A percentile compares a stretch with the other conserved stretches of the same genome.
Evolutionary conservation across 2,113 vertebrate species (phyloP).

Genomic region (Lepisosteus osseus): DNA sequence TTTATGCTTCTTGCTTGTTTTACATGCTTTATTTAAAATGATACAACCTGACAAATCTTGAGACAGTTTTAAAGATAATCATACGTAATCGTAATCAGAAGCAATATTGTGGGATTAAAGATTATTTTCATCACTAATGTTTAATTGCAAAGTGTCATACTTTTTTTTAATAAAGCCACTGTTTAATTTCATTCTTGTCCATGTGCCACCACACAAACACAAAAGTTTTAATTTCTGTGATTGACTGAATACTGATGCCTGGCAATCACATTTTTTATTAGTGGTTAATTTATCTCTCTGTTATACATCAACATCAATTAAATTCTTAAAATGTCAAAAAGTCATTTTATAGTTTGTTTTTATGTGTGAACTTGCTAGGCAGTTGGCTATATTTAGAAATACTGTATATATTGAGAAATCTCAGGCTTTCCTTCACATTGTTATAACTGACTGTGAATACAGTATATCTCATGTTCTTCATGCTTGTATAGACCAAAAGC

Average conservation of each 20-base stretch:
- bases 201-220: background rate
- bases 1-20: background rate
- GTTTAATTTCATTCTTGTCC: background rate
- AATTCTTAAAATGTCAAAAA: no score
- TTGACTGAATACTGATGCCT: background rate
- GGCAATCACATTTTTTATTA: no score
- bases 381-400: no score
- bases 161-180: background rate
- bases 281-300: no score
- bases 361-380: no score
- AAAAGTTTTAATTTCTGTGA: background rate
- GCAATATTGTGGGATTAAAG: conserved; percentile 9
- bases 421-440: conserved; percentile 15
- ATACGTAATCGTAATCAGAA: conserved; percentile 7
- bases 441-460: conserved; percentile 7
- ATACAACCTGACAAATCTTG: conserved; percentile 8
- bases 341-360: no score
- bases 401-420: background rate
- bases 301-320: no score
- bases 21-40: background rate
- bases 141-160: background rate
- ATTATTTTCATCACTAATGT: background rate
- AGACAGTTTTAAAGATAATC: conserved; percentile 8
- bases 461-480: background rate
- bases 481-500: background rate